Conservation (phyloP, 2,113 vertebrate species). For the Brachypteracias leptosomus region DNA sequence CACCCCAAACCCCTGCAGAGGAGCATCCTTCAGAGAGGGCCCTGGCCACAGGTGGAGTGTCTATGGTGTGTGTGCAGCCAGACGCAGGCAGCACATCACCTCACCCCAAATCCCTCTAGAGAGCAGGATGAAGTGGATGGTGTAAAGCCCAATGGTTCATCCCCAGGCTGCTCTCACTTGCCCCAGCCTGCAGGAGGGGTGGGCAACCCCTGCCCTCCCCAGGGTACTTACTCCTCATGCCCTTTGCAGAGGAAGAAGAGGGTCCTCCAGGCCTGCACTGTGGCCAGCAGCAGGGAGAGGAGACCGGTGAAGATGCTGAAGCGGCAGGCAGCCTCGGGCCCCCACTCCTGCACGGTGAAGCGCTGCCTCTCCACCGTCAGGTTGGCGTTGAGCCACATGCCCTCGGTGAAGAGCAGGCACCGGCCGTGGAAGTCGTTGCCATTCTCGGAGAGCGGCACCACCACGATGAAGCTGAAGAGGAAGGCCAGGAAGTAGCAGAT, state of each 20-base stretch:
- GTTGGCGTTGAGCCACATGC: conserved; percentile 97
- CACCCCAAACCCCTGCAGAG: fast-evolving
- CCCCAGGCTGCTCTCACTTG: not conserved
- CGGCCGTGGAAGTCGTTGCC: conserved; percentile 90
- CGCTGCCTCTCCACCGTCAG: conserved; percentile 91
- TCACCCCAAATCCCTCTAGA: not conserved
- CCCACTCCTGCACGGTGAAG: conserved; percentile 97
- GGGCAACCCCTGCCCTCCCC: not conserved
- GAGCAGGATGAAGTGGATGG: not conserved
- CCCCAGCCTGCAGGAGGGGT: not conserved
- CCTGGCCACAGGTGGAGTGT: not conserved
- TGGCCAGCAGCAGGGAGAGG: conserved; percentile 90
- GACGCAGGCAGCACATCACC: fast-evolving
- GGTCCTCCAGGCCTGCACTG: conserved; percentile 92
- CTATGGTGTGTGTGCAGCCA: not conserved
- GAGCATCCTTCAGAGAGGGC: fast-evolving
- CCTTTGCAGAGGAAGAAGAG: conserved; percentile 96
- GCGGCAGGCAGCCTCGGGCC: conserved; percentile 90
- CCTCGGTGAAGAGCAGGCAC: conserved; percentile 93
- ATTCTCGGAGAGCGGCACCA: conserved; percentile 94
- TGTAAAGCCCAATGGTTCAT: not conserved
- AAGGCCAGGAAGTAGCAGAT: conserved; percentile 90
- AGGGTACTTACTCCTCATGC: conserved; percentile 90
- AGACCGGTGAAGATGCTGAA: conserved; percentile 91
- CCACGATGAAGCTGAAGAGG: conserved; percentile 89